Percentiles rank a stretch among this genome's conserved stretches.
These are phyloP conservation scores for Panagrolaimus sp. DNA, from an alignment of 1,140 invertebrate genomes.

Conservation along the genomic window DNA sequence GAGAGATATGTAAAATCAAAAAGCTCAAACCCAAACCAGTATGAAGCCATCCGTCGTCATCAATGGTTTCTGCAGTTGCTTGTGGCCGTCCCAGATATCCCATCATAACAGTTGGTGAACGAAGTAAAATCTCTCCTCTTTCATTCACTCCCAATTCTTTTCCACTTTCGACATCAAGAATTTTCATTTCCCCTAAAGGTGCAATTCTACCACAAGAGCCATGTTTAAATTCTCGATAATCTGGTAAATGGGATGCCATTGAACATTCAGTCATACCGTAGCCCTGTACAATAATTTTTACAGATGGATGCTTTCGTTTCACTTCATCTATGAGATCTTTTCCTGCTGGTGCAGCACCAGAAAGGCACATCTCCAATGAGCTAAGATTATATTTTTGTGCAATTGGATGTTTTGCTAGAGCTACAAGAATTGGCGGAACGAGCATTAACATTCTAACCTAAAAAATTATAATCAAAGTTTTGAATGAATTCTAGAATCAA, in stretches of 20 bases:
- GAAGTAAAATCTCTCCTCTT: constrained; percentile 20
- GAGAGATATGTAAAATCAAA: no score
- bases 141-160: constrained; percentile 14
- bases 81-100: constrained; percentile 43
- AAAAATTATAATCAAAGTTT: background rate
- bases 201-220: constrained; percentile 17
- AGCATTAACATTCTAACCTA: constrained; percentile 17
- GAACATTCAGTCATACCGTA: constrained; percentile 32
- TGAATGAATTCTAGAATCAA: background rate
- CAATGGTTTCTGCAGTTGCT: constrained; percentile 64
- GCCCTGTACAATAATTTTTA: constrained; percentile 21
- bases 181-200: constrained; percentile 19
- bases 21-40: constrained; percentile 63
- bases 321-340: constrained; percentile 18
- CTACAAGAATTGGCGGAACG: constrained; percentile 11
- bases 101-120: constrained; percentile 37
- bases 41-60: constrained; percentile 70
- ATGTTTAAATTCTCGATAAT: background rate
- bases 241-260: constrained; percentile 2
- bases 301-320: background rate
- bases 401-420: constrained; percentile 12
- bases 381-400: constrained; percentile 25
- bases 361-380: background rate
- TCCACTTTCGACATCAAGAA: constrained; percentile 15
- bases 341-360: constrained; percentile 11